A percentile compares a stretch with the other conserved stretches of the same genome.
Evolutionary conservation across 2,113 vertebrate genomes (phyloP).

Genomic region (Halichoeres trimaculatus): DNA sequence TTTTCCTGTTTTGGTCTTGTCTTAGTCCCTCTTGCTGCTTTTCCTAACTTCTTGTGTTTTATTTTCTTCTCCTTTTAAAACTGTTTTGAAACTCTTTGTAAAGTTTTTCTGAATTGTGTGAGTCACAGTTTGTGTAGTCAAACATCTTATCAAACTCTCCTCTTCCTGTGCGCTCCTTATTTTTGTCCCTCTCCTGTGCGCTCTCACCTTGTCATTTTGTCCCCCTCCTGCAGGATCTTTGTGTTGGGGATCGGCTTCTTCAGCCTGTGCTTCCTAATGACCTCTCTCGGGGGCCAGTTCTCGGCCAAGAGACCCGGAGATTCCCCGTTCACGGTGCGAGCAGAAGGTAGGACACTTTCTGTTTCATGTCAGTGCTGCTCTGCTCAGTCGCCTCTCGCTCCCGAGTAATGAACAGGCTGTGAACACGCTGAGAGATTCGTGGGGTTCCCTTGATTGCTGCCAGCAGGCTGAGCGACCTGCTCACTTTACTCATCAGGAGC

Average conservation of each 20-base stretch:
- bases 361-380: constrained; percentile 14
- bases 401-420: constrained; percentile 61
- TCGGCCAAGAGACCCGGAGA: constrained; percentile 91
- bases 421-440: constrained; percentile 53
- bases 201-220: constrained; percentile 22
- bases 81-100: too few species aligned
- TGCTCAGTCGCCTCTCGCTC: constrained; percentile 18
- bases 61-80: too few species aligned
- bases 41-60: too few species aligned
- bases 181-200: not conserved
- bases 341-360: constrained; percentile 87
- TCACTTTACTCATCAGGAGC: constrained; percentile 59
- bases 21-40: too few species aligned
- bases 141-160: too few species aligned
- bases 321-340: constrained; percentile 93
- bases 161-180: not conserved
- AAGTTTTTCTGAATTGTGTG: too few species aligned
- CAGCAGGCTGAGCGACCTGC: constrained; percentile 52
- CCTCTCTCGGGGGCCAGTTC: constrained; percentile 95
- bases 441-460: constrained; percentile 66
- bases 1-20: too few species aligned
- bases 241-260: constrained; percentile 96
- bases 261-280: constrained; percentile 98
- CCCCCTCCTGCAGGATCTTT: constrained; percentile 88
- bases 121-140: too few species aligned